These are phyloP conservation scores for Colaptes auratus DNA, from an alignment of 2,113 vertebrate species.

Conservation along the genomic window DNA sequence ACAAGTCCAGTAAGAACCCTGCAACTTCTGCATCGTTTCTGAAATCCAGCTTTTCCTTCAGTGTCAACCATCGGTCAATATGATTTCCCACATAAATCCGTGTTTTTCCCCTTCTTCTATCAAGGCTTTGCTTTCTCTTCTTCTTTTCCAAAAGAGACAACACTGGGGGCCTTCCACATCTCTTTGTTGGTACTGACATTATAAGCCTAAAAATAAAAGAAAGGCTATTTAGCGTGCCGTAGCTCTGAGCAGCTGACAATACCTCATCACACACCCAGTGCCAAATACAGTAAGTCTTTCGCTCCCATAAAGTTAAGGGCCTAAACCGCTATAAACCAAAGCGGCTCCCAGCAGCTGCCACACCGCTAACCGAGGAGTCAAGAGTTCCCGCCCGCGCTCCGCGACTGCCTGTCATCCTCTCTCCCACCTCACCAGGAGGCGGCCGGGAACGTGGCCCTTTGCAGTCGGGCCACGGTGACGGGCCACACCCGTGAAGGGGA, in stretches of 20 bases:
- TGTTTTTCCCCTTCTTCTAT: conserved; percentile 1
- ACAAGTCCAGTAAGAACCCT: conserved; percentile 44
- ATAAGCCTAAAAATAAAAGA: not conserved
- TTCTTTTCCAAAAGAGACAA: conserved; percentile 44
- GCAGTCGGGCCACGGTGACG: not conserved
- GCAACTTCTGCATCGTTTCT: not conserved
- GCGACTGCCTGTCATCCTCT: not conserved
- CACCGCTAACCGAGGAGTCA: not conserved
- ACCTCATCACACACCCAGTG: rapidly evolving
- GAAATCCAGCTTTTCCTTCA: conserved; percentile 36
- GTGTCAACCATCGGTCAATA: not conserved
- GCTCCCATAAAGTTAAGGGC: rapidly evolving
- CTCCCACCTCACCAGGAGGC: not conserved
- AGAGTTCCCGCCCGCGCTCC: not conserved
- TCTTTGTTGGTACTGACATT: not conserved
- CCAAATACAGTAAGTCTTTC: rapidly evolving
- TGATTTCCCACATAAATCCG: conserved; percentile 24
- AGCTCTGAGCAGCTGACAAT: rapidly evolving
- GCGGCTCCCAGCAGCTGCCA: too few species aligned
- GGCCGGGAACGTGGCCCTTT: not conserved
- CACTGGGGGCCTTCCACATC: not conserved
- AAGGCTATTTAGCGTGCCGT: rapidly evolving
- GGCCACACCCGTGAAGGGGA: too few species aligned
- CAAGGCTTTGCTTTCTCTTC: conserved; percentile 31
- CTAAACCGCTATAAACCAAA: rapidly evolving